phyloP scores from a whole-genome alignment of 2,888 invertebrate species.

The Clepsis dumicolana region DNA sequence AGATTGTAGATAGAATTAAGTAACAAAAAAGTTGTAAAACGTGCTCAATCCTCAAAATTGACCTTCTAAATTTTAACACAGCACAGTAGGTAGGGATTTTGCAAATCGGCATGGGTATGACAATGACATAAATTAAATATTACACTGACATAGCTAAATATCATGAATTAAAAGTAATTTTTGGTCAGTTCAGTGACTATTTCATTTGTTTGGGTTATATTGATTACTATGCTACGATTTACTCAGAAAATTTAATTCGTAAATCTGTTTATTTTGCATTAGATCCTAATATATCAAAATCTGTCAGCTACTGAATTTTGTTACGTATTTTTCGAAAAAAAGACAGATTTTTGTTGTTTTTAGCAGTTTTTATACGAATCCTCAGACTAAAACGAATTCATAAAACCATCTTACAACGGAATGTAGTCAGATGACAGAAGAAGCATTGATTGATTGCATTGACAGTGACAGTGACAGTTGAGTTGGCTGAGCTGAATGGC shows the following conservation, averaged over 20 bases:
- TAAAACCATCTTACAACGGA: no score
- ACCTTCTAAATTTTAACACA: slow-evolving; percentile 25
- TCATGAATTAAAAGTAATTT: not conserved
- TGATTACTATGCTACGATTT: not conserved
- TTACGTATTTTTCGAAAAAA: no score
- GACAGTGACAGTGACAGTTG: not conserved
- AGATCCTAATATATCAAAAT: no score
- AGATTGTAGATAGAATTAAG: not conserved
- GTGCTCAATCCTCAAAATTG: slow-evolving; percentile 15
- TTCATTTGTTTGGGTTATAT: slow-evolving; percentile 2
- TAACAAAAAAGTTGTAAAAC: slow-evolving; percentile 17
- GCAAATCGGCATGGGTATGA: slow-evolving; percentile 40
- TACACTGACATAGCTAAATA: not conserved
- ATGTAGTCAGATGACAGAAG: no score
- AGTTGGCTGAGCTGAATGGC: no score
- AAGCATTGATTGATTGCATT: no score
- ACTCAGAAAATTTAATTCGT: slow-evolving; percentile 1
- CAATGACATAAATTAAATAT: slow-evolving; percentile 34
- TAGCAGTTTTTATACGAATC: no score
- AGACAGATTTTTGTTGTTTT: no score
- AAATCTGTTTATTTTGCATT: not conserved
- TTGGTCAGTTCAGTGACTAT: no score
- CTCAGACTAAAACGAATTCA: no score
- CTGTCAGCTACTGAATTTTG: no score
- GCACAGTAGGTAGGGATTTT: slow-evolving; percentile 30